Conservation (phyloP, 2,113 vertebrate species). For the Tyto alba region DNA sequence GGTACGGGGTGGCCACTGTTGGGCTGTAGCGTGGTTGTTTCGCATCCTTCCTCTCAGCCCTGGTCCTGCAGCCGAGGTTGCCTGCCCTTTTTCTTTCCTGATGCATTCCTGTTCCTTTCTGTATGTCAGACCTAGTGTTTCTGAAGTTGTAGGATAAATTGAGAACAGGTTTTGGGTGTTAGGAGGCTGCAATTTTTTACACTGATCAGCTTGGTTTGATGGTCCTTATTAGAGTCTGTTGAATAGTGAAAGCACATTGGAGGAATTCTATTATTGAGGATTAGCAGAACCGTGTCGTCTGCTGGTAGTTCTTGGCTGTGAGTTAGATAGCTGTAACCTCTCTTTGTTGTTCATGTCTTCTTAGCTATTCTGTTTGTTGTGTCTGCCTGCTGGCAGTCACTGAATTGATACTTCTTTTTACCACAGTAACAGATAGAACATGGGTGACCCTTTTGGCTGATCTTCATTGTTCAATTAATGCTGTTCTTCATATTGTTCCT, state of each 20-base stretch:
- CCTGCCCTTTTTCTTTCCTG: accelerated
- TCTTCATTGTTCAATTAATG: background rate
- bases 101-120: background rate
- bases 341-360: background rate
- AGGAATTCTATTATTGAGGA: background rate
- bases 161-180: background rate
- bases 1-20: background rate
- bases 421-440: too few relatives aligned
- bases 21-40: accelerated
- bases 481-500: background rate
- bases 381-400: background rate
- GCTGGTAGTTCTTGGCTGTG: background rate
- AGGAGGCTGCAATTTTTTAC: background rate
- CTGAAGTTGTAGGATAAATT: background rate
- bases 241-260: background rate
- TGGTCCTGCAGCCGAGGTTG: accelerated
- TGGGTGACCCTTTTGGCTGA: background rate
- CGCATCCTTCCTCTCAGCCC: accelerated
- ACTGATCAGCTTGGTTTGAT: background rate
- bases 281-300: background rate
- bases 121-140: background rate
- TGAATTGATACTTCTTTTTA: background rate
- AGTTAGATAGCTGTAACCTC: background rate
- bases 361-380: background rate
- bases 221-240: background rate